Evolutionary conservation across 2,797 vertebrate species (phyloP).

Genomic region (Gobionotothen gibberifrons): DNA sequence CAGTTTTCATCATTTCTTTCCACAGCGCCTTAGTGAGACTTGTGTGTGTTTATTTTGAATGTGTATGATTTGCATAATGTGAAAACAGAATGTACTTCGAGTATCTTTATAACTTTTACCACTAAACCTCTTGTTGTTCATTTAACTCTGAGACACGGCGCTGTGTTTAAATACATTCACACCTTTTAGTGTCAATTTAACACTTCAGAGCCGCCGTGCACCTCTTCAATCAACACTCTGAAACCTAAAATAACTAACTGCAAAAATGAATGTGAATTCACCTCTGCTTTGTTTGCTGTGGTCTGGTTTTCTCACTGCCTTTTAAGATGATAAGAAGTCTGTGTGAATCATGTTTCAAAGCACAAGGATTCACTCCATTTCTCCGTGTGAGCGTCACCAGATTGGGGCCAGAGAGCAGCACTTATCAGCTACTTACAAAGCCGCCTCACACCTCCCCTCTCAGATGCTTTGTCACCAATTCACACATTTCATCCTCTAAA

Average conservation of each 20-base stretch:
- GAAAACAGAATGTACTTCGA: neutral
- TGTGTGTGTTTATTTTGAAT: neutral
- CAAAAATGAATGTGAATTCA: neutral
- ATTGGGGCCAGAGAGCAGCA: neutral
- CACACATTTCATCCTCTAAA: conserved; percentile 23
- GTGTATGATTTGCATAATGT: neutral
- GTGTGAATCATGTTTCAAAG: neutral
- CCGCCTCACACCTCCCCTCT: conserved; percentile 16
- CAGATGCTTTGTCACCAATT: conserved; percentile 19
- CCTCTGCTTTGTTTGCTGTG: neutral
- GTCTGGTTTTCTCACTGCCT: neutral
- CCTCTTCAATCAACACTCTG: conserved; percentile 27
- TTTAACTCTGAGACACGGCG: neutral
- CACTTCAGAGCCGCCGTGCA: conserved; percentile 7
- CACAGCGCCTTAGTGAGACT: conserved; percentile 24
- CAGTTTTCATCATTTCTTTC: conserved; percentile 32
- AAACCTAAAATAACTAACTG: conserved; percentile 24
- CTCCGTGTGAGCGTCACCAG: neutral
- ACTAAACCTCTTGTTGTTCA: neutral
- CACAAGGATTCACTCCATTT: neutral
- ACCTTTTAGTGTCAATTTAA: conserved; percentile 17
- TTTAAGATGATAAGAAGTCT: too few relatives aligned
- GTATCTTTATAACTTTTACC: conserved; percentile 20
- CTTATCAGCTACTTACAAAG: conserved; percentile 22
- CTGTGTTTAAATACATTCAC: conserved; percentile 14